These are phyloP conservation scores for Colletes latitarsis DNA, from an alignment of 1,140 invertebrate species.

Conservation along the genomic window DNA sequence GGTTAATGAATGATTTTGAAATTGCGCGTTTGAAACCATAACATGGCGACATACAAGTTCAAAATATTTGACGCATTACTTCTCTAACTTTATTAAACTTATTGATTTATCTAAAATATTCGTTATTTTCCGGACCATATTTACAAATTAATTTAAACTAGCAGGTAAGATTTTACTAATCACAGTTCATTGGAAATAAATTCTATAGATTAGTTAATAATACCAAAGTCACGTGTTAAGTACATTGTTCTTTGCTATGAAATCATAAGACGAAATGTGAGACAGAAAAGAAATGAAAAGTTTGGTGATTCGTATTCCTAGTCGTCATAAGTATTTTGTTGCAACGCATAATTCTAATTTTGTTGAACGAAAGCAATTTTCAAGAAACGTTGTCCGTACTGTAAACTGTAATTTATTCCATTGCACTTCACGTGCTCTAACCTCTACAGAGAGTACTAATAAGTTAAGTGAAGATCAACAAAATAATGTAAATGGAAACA, in stretches of 20 bases:
- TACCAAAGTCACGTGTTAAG: constrained; percentile 20
- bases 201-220: neutral
- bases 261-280: neutral
- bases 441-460: neutral
- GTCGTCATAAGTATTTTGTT: constrained; percentile 12
- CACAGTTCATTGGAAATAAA: neutral
- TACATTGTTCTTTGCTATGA: neutral
- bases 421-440: neutral
- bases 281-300: constrained; percentile 29
- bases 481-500: neutral
- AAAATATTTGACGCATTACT: neutral
- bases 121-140: neutral
- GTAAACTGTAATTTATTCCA: neutral
- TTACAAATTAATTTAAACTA: neutral
- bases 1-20: neutral
- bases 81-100: neutral
- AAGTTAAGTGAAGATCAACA: neutral
- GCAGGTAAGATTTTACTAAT: constrained; percentile 38
- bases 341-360: neutral
- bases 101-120: neutral
- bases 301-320: constrained; percentile 31
- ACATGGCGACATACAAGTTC: constrained; percentile 3
- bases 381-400: neutral
- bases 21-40: constrained; percentile 4
- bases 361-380: neutral